These are phyloP conservation scores for Mythimna lalbum DNA, from an alignment of 2,888 invertebrate species.

Conservation along the genomic window DNA sequence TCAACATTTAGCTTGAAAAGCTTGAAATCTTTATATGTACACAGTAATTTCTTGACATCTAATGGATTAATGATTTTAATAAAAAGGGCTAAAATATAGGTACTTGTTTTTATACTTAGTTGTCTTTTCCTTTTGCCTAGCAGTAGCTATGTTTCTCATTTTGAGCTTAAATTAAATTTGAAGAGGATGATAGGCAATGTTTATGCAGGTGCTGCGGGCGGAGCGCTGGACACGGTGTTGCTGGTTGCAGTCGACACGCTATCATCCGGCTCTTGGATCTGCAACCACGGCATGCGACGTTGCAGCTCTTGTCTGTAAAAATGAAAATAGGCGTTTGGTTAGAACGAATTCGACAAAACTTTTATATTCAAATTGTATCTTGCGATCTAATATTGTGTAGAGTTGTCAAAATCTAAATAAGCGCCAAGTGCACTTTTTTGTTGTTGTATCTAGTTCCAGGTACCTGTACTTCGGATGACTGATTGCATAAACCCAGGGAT, in stretches of 20 bases:
- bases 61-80: not conserved
- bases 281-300: conserved; percentile 95
- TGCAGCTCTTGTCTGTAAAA: conserved; percentile 93
- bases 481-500: conserved; percentile 97
- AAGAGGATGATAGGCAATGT: not conserved
- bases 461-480: conserved; percentile 97
- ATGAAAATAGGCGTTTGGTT: not conserved
- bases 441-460: not conserved
- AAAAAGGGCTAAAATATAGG: too few relatives aligned
- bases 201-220: conserved; percentile 79
- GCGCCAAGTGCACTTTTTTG: not conserved
- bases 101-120: not conserved
- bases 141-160: conserved; percentile 31
- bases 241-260: conserved; percentile 90
- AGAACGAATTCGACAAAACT: not conserved
- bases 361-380: not conserved
- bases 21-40: not conserved
- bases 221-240: conserved; percentile 81
- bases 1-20: not conserved
- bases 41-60: not conserved
- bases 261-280: conserved; percentile 92
- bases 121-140: not conserved
- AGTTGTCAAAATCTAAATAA: not conserved
- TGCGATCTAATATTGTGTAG: not conserved
- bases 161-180: conserved; percentile 55